A percentile compares a stretch with the other conserved stretches of the same genome.
Evolutionary conservation across 2,113 vertebrate species (phyloP).

Genomic region (Alligator sinensis): DNA sequence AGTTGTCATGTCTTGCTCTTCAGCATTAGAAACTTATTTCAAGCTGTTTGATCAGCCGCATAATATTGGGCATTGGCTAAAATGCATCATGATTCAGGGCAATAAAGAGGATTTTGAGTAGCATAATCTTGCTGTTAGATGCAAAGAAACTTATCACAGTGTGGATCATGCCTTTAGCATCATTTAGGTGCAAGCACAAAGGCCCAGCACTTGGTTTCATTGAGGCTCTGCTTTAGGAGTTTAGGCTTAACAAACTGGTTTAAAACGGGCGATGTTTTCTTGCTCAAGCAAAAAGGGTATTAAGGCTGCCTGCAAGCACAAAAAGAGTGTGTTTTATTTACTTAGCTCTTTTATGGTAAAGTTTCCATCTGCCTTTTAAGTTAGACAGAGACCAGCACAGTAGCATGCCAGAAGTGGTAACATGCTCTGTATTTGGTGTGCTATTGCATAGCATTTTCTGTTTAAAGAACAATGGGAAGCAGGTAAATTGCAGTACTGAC

Average conservation of each 20-base stretch:
- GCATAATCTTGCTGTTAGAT: background rate
- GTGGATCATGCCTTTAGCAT: background rate
- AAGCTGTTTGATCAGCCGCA: background rate
- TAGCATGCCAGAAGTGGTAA: background rate
- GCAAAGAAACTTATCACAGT: background rate
- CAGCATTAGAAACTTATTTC: background rate
- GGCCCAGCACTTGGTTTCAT: background rate
- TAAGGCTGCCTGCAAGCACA: background rate
- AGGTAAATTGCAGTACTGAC: background rate
- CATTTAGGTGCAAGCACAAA: no score
- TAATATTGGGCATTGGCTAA: rapidly evolving
- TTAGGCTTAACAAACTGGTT: no score
- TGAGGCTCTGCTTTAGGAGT: no score
- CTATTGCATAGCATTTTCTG: background rate
- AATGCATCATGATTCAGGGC: background rate
- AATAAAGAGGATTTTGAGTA: rapidly evolving
- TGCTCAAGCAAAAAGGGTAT: no score
- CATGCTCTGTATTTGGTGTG: background rate
- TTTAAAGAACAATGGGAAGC: background rate
- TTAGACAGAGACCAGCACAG: no score
- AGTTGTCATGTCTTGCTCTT: background rate
- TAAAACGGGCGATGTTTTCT: no score
- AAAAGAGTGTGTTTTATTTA: background rate
- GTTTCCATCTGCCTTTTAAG: no score
- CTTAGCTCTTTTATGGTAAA: no score